Evolutionary conservation across 2,113 vertebrate genomes (phyloP).

Genomic region (Sitta europaea): DNA sequence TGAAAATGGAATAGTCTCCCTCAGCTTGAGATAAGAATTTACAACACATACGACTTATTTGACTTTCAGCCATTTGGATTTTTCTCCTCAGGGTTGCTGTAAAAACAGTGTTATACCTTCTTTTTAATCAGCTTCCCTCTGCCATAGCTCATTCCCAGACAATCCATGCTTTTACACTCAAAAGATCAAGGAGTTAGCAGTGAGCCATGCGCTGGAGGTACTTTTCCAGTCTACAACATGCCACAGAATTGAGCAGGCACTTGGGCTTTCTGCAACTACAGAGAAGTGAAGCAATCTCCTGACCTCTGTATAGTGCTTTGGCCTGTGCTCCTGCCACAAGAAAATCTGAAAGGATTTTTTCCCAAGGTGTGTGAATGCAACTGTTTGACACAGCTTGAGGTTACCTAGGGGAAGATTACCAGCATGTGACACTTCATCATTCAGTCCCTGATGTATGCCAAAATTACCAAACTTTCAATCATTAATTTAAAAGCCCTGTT

Average conservation of each 20-base stretch:
- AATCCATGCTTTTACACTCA: not conserved
- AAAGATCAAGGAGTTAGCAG: not conserved
- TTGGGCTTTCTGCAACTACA: not conserved
- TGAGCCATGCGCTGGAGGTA: not conserved
- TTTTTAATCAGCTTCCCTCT: not conserved
- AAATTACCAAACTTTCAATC: not conserved
- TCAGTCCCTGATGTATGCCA: not conserved
- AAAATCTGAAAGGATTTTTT: not conserved
- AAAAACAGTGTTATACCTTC: not conserved
- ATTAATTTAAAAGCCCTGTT: not conserved
- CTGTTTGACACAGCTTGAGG: not conserved
- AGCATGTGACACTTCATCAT: not conserved
- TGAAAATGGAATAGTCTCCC: not conserved
- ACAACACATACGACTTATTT: not conserved
- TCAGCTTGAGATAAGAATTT: not conserved
- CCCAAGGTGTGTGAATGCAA: not conserved
- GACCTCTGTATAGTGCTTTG: not conserved
- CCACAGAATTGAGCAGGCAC: not conserved
- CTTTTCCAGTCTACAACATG: not conserved
- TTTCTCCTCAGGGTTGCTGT: not conserved
- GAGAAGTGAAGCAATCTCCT: not conserved
- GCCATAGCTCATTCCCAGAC: not conserved
- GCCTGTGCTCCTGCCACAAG: not conserved
- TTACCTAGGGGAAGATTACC: not conserved
- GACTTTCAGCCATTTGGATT: not conserved